Base-by-base conservation (phyloP, 2,113 vertebrate species). In the Galemys pyrenaicus region DNA sequence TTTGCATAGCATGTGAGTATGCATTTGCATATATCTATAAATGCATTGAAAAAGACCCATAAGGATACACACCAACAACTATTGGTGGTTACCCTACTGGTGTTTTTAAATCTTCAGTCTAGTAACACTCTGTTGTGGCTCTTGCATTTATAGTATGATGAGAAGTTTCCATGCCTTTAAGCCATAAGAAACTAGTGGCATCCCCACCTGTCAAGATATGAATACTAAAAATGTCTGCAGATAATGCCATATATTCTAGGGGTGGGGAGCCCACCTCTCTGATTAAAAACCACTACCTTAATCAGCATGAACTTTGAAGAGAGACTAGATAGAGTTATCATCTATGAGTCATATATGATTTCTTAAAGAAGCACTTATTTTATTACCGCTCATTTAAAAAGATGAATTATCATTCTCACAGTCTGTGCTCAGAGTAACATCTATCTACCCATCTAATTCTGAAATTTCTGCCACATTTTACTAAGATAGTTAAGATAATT, bases 401-500 rank as follows among this genome's bases (percentile, higher is more conserved):
- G 92, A n/a, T 26, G n/a, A 84, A 73, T 70, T 74, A 30, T 20
- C 46, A 92, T 79, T 73, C 28, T 95, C 54, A 54, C 2, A 32
- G 46, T 6, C 30, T 91, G 58, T 77, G 11, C 32, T 91, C 54
- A 91, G 44, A 64, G 9, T 65, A 51, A 17, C 3, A 87, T 86
- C 20, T 79, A n/a, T 62, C 39, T 39, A 62, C 5, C 13, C 37
- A 32, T n/a, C 30, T 86, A 78, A 82, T 73, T 81, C 39, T 87
- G 22, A 89, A 71, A 68, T 65, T 85, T 85, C 67, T 71, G 30
- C 11, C 60, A 80, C 37, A 89, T 67, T 92, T 82, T 75, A 22
- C 22, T 28, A 87, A 89, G 62, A 32, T 16, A 86, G 6, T 79
- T 84, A 86, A 91, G 75, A 88, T 85, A 75, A 89, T 87, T 64